Evolutionary conservation across 2,113 vertebrate species (phyloP), one percentile per base, ranked within the genome.

Genomic region (Coptodon bakossiorum): DNA sequence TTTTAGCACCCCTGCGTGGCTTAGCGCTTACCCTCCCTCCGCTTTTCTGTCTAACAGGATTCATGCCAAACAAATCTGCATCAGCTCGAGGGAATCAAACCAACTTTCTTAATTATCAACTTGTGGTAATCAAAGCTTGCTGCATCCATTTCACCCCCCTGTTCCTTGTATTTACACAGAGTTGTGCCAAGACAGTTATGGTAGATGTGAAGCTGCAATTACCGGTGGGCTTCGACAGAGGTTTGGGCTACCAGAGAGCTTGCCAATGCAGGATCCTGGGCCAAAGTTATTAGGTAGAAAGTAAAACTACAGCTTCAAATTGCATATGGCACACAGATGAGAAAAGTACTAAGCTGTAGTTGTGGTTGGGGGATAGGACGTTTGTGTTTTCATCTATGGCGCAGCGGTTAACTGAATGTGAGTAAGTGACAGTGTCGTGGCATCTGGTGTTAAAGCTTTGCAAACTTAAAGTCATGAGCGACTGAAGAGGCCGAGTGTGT

Each of bases 71-170:
- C 90, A 94, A 92, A 95, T 94, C 92, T 91, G 92, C 94, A 94
- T 94, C 90, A 88, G 92, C 93, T 95, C 63, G 6, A 78, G 93
- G 93, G 94, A 95, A 94, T 96, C 92, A 90, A 92, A 92, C 90
- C 45, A 89, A 95, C 94, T 94, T 95, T 93, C 93, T 95, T 95
- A 94, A 95, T 95, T 95, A 95, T 95, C 92, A 94, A 93, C 91
- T 94, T 91, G 93, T 95, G 95, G 92, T 95, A 96, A 95, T 95
- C 95, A 96, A 95, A 96, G 94, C 92, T 91, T 90, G 89, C 91
- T 88, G 94, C 92, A 91, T 94, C 86, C 82, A 93, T 93, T 93
- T 94, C 93, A 93, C 90, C 94, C 94, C 94, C 92, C 88, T 86
- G 89, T 95, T 94, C 91, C 93, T 95, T 94, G 92, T 95, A 95